Conservation (phyloP, 2,797 vertebrate genomes). For the Myotis planiceps region DNA sequence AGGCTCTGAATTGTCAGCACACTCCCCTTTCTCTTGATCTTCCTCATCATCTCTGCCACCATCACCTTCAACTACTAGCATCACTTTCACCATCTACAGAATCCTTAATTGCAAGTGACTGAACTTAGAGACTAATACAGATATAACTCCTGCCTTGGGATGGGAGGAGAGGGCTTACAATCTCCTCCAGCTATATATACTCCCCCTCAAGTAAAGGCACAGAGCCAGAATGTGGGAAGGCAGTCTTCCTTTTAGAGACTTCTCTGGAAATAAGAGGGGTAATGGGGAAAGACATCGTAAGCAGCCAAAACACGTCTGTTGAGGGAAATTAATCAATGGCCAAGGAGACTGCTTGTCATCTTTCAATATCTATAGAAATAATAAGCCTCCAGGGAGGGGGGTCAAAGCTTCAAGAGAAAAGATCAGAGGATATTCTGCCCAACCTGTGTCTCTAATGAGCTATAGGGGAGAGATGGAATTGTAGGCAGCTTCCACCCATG, state of each 20-base stretch:
- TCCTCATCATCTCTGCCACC: background rate
- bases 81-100: background rate
- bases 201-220: background rate
- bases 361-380: conserved; percentile 78
- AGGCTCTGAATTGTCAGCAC: background rate
- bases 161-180: background rate
- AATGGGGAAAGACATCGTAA: conserved; percentile 5
- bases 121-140: background rate
- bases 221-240: background rate
- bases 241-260: background rate
- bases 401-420: conserved; percentile 45
- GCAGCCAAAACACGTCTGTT: conserved; percentile 39
- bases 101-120: background rate
- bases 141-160: background rate
- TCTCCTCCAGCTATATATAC: background rate
- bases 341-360: conserved; percentile 77
- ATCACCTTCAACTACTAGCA: background rate
- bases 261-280: conserved; percentile 50
- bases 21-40: background rate
- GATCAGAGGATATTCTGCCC: conserved; percentile 51
- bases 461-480: conserved; percentile 31
- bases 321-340: conserved; percentile 77
- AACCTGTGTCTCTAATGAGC: conserved; percentile 33
- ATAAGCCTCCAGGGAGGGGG: conserved; percentile 67
- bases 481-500: conserved; percentile 23